A percentile compares a stretch with the other conserved stretches of the same genome.
phyloP scores from a whole-genome alignment of 2,113 vertebrate species.

The Rattus norvegicus region DNA sequence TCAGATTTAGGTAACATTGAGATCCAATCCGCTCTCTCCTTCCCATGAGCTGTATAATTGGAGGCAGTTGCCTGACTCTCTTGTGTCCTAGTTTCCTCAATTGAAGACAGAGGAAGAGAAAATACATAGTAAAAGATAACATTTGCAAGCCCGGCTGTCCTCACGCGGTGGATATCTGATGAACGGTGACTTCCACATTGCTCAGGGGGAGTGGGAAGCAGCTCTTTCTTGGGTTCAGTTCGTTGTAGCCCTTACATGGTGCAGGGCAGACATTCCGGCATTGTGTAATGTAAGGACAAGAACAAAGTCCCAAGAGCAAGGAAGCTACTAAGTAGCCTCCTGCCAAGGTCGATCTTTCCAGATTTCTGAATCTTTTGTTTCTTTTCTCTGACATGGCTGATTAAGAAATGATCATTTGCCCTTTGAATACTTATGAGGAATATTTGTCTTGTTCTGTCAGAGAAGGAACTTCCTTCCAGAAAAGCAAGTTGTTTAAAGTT shows the following conservation, averaged over 20 bases:
- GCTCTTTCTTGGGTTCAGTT: background rate
- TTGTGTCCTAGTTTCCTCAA: background rate
- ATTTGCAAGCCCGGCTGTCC: background rate
- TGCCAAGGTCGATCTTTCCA: background rate
- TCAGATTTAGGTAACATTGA: background rate
- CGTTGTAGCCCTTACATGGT: background rate
- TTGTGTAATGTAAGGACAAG: background rate
- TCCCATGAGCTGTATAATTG: background rate
- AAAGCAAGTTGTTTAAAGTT: conserved; percentile 18
- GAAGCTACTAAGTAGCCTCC: background rate
- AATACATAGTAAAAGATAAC: background rate
- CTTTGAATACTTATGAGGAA: background rate
- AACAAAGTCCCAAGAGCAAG: background rate
- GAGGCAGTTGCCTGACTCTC: background rate
- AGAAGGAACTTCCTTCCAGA: background rate
- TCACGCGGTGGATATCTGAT: background rate
- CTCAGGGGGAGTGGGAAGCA: background rate
- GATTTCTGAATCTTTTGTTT: background rate
- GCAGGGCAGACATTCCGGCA: background rate
- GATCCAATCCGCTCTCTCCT: background rate
- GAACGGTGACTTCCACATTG: background rate
- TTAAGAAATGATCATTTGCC: background rate
- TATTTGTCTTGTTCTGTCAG: conserved; percentile 1
- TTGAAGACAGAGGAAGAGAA: background rate
- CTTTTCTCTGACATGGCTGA: background rate